Evolutionary conservation across 2,888 invertebrate species (phyloP).

Genomic region (Chironomus tentans): DNA sequence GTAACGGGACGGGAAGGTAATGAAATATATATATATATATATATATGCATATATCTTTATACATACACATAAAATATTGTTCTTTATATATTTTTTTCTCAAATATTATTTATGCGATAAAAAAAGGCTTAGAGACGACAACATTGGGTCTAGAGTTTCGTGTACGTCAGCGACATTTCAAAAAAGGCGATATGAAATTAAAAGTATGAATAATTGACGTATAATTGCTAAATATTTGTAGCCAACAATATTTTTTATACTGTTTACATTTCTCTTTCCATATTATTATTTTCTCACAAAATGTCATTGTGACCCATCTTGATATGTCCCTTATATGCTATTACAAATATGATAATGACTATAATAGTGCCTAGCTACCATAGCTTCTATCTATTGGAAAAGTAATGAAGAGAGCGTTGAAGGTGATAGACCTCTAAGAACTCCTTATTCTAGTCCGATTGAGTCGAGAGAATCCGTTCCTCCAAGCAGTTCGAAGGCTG

Average conservation of each 20-base stretch:
- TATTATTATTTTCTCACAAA: not conserved
- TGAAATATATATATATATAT: no score
- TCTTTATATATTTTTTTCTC: no score
- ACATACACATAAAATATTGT: no score
- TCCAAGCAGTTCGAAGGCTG: constrained; percentile 58
- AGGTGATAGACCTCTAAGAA: constrained; percentile 62
- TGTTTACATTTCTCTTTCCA: constrained; percentile 3
- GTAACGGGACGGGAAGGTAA: constrained; percentile 48
- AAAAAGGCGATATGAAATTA: constrained; percentile 70
- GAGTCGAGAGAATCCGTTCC: constrained; percentile 65
- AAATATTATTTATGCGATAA: not conserved
- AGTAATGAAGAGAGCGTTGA: constrained; percentile 83
- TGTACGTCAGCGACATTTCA: constrained; percentile 72
- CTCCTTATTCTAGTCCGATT: constrained; percentile 49
- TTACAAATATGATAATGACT: not conserved
- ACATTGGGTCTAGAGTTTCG: constrained; percentile 70
- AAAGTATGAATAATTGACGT: constrained; percentile 46
- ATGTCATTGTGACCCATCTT: not conserved
- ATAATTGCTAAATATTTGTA: constrained; percentile 15
- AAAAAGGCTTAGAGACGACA: constrained; percentile 62
- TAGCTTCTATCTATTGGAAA: constrained; percentile 76
- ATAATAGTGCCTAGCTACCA: constrained; percentile 68
- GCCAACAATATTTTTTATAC: not conserved
- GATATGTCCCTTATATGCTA: not conserved
- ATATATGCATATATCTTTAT: no score